A percentile compares a stretch with the other conserved stretches of the same genome.
phyloP scores from a whole-genome alignment of 1,140 invertebrate genomes.

The Diachasmimorpha longicaudata region DNA sequence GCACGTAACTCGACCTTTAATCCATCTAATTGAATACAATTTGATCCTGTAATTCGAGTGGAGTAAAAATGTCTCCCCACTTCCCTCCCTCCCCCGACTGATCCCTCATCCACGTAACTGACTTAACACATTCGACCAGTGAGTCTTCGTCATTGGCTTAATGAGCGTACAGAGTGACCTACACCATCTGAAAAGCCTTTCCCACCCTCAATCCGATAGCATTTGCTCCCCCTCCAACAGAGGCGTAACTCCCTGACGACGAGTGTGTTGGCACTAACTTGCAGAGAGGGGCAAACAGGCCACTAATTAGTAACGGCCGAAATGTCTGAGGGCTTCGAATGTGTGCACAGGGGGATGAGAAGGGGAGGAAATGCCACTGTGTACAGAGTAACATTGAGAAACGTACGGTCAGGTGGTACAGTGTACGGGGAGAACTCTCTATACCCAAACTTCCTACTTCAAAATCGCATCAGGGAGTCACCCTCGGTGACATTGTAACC shows the following conservation, averaged over 20 bases:
- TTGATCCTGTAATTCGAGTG: no score
- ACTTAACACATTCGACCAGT: neutral
- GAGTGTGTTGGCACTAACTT: slow-evolving; percentile 34
- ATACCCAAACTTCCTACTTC: neutral
- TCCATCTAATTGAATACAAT: no score
- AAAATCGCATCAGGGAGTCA: neutral
- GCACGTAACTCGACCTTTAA: no score
- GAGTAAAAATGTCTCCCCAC: no score
- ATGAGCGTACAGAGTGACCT: neutral
- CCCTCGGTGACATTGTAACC: neutral
- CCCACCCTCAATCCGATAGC: neutral
- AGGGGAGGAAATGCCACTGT: neutral
- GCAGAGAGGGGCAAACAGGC: slow-evolving; percentile 31
- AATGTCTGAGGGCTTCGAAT: neutral
- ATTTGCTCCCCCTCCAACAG: neutral
- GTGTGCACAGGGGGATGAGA: neutral
- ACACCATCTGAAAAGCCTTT: neutral
- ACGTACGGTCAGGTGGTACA: neutral
- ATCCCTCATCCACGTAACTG: neutral
- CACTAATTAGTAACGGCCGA: slow-evolving; percentile 25
- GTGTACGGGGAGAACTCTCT: neutral
- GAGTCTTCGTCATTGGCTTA: neutral
- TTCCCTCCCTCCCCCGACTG: no score
- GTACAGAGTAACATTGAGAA: neutral
- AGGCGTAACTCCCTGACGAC: slow-evolving; percentile 10